phyloP scores from a whole-genome alignment of 2,113 vertebrate species.

The Coptodon bakossiorum region DNA sequence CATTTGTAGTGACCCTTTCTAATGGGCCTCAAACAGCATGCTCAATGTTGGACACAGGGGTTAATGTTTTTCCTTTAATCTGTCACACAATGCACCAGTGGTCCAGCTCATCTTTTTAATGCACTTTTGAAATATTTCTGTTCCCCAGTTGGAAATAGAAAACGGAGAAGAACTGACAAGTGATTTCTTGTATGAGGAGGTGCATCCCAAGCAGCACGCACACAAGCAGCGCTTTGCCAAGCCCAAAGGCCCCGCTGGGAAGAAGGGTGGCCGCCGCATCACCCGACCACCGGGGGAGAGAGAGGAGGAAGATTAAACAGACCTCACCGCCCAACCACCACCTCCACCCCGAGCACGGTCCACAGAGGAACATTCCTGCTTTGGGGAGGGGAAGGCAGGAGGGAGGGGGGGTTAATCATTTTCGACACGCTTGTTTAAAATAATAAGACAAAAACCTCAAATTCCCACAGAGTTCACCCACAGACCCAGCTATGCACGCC shows the following conservation, averaged over 20 bases:
- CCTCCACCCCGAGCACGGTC: conserved; percentile 27
- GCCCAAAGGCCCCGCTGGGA: conserved; percentile 89
- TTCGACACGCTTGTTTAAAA: conserved; percentile 47
- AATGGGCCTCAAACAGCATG: neutral
- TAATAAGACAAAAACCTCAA: conserved; percentile 32
- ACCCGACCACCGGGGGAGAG: conserved; percentile 81
- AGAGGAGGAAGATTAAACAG: conserved; percentile 72
- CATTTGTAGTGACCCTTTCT: neutral
- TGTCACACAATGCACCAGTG: neutral
- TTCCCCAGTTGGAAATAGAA: conserved; percentile 89
- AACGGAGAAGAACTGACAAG: conserved; percentile 88
- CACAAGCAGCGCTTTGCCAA: conserved; percentile 95
- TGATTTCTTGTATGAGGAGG: conserved; percentile 94
- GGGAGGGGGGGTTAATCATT: neutral
- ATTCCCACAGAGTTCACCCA: conserved; percentile 39
- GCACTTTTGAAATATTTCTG: neutral
- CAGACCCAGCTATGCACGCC: conserved; percentile 72
- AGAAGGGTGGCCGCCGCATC: conserved; percentile 86
- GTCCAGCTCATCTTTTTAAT: neutral
- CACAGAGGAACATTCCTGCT: conserved; percentile 64
- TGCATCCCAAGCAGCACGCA: conserved; percentile 94
- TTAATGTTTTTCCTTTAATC: neutral
- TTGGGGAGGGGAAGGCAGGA: neutral
- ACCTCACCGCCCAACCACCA: conserved; percentile 23
- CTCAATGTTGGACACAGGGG: neutral